Percentiles rank a stretch among this genome's conserved stretches.
Evolutionary conservation across 2,888 invertebrate species (phyloP).

Genomic region (Cecidostiba fungosa): DNA sequence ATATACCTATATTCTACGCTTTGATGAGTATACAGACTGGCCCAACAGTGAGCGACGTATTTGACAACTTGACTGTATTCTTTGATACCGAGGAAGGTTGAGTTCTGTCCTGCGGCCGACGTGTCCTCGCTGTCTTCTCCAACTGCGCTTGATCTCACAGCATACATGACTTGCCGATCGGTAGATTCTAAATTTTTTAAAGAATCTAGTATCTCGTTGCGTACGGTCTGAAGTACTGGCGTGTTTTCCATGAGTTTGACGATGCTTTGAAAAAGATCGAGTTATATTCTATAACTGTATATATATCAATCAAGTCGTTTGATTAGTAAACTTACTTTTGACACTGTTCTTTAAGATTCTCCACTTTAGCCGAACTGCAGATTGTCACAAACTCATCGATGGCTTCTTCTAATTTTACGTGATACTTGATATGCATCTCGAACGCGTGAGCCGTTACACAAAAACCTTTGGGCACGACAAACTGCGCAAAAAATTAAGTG

Average conservation of each 20-base stretch:
- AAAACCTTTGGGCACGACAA: conserved; percentile 86
- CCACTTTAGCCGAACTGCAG: conserved; percentile 81
- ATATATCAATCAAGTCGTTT: background rate
- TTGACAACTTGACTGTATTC: conserved; percentile 82
- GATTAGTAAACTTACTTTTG: conserved; percentile 74
- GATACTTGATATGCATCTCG: conserved; percentile 82
- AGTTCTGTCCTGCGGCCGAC: conserved; percentile 93
- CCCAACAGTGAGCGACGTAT: conserved; percentile 89
- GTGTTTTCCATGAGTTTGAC: conserved; percentile 79
- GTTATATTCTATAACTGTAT: background rate
- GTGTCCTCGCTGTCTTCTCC: conserved; percentile 91
- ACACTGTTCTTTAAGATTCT: conserved; percentile 82
- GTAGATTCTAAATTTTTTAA: conserved; percentile 73
- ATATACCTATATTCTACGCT: conserved; percentile 89
- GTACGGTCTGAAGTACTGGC: conserved; percentile 78
- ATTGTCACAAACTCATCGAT: conserved; percentile 82
- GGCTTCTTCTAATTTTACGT: conserved; percentile 80
- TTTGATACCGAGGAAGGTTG: conserved; percentile 87
- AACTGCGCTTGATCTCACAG: conserved; percentile 87
- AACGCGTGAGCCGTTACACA: conserved; percentile 86
- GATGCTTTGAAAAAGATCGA: conserved; percentile 77
- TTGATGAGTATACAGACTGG: conserved; percentile 88
- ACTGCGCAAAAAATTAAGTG: conserved; percentile 72
- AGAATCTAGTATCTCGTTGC: conserved; percentile 71
- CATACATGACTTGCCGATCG: conserved; percentile 79